These are phyloP conservation scores for Lasaia peninsularis DNA, from an alignment of 1,140 invertebrate species.

Conservation along the genomic window DNA sequence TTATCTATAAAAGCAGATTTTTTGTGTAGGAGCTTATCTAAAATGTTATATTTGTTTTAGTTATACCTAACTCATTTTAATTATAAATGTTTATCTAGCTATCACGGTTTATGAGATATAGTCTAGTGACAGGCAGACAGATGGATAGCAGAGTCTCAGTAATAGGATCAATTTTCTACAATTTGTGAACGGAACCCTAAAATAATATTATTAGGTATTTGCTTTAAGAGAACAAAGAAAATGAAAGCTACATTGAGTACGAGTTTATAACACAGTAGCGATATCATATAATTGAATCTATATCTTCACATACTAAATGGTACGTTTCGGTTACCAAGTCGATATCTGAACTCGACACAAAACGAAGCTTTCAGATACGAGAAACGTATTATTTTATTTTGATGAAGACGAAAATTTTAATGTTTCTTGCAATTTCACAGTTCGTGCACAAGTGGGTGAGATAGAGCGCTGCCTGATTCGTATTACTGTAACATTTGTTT, in stretches of 20 bases:
- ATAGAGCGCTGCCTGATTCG: constrained; percentile 29
- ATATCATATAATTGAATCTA: constrained; percentile 68
- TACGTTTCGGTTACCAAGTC: constrained; percentile 1
- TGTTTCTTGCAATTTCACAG: constrained; percentile 42
- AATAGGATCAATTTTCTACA: too few species aligned
- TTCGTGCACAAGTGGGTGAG: constrained; percentile 43
- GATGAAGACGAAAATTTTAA: constrained; percentile 16
- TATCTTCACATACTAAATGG: constrained; percentile 37
- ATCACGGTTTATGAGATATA: too few species aligned
- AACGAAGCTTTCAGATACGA: background rate
- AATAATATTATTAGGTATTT: background rate
- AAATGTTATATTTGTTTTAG: too few species aligned
- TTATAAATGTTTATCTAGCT: too few species aligned
- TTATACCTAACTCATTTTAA: too few species aligned
- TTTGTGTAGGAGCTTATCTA: too few species aligned
- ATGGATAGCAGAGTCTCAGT: too few species aligned
- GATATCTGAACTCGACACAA: background rate
- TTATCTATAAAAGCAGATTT: too few species aligned
- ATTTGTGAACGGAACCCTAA: too few species aligned
- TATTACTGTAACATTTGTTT: constrained; percentile 16
- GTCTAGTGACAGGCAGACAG: too few species aligned
- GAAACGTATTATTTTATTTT: constrained; percentile 1
- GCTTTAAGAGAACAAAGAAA: constrained; percentile 48
- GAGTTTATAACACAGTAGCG: constrained; percentile 48
- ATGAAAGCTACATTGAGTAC: constrained; percentile 40